Percentiles rank a stretch among this genome's conserved stretches.
Conservation (phyloP, 1,140 invertebrate genomes). For the Helicoverpa armigera region DNA sequence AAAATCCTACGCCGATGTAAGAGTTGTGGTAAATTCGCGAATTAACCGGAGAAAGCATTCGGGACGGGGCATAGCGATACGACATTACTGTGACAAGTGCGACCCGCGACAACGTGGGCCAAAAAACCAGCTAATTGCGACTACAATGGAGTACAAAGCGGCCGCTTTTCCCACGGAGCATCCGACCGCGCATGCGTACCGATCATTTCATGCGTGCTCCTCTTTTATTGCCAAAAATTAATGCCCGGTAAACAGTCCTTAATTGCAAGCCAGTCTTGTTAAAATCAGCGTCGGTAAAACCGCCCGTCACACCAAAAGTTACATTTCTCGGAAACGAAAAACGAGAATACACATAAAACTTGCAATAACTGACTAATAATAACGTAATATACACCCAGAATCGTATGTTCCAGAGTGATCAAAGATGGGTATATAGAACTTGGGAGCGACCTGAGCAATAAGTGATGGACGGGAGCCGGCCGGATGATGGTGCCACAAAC, state of each 20-base stretch:
- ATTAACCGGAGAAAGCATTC: slow-evolving; percentile 75
- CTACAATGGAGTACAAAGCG: slow-evolving; percentile 82
- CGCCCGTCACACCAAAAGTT: slow-evolving; percentile 62
- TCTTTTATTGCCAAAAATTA: slow-evolving; percentile 87
- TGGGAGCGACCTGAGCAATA: too few relatives aligned
- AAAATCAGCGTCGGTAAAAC: slow-evolving; percentile 54
- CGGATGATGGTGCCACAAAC: too few relatives aligned
- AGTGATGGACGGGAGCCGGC: too few relatives aligned
- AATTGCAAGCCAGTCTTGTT: slow-evolving; percentile 76
- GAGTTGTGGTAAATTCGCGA: slow-evolving; percentile 66
- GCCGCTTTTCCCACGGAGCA: slow-evolving; percentile 83
- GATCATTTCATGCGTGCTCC: slow-evolving; percentile 78
- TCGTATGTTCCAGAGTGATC: too few relatives aligned
- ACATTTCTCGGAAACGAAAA: slow-evolving; percentile 66
- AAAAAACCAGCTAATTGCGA: slow-evolving; percentile 83
- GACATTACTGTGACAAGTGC: slow-evolving; percentile 80
- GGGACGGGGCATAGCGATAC: slow-evolving; percentile 74
- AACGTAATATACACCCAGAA: too few relatives aligned
- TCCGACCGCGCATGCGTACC: slow-evolving; percentile 71
- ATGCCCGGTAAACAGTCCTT: slow-evolving; percentile 83
- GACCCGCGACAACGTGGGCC: slow-evolving; percentile 64
- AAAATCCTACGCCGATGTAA: slow-evolving; percentile 34
- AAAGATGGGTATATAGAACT: too few relatives aligned
- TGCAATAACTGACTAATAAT: slow-evolving; percentile 73
- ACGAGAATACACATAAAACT: slow-evolving; percentile 67